phyloP scores from a whole-genome alignment of 2,797 vertebrate genomes.

The Toxotes lorentzi region DNA sequence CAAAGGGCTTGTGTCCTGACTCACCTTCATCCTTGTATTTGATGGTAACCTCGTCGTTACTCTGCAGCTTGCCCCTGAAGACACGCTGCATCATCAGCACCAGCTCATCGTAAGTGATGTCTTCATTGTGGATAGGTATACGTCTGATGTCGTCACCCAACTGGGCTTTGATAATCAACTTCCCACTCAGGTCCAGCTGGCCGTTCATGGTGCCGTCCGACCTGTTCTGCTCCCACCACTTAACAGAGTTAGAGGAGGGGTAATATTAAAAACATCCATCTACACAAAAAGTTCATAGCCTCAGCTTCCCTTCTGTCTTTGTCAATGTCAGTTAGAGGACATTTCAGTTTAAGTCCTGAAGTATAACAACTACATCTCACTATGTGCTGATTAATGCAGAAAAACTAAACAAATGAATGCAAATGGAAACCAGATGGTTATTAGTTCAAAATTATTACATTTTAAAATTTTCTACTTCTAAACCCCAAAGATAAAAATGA shows the following conservation, averaged over 20 bases:
- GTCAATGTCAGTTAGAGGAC: neutral
- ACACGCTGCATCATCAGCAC: constrained; percentile 99
- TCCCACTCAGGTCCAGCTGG: constrained; percentile 98
- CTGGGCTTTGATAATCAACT: constrained; percentile 99
- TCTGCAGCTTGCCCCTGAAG: constrained; percentile 97
- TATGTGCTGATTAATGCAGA: neutral
- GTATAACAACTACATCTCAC: neutral
- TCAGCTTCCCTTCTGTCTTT: neutral
- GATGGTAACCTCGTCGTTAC: constrained; percentile 98
- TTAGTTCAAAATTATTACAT: no score
- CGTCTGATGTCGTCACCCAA: constrained; percentile 97
- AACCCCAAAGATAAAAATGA: no score
- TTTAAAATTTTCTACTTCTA: no score
- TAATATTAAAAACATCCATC: constrained; percentile 4
- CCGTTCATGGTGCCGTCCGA: constrained; percentile 92
- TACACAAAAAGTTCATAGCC: neutral
- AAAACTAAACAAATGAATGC: neutral
- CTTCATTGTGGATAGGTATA: constrained; percentile 99
- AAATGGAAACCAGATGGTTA: neutral
- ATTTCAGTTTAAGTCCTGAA: neutral
- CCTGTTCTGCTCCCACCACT: constrained; percentile 76
- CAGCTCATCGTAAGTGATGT: constrained; percentile 98
- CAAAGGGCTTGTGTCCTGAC: neutral
- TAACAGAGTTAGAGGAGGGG: constrained; percentile 5
- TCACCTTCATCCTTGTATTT: constrained; percentile 99